phyloP scores from a whole-genome alignment of 2,113 vertebrate species.

The Misgurnus anguillicaudatus region DNA sequence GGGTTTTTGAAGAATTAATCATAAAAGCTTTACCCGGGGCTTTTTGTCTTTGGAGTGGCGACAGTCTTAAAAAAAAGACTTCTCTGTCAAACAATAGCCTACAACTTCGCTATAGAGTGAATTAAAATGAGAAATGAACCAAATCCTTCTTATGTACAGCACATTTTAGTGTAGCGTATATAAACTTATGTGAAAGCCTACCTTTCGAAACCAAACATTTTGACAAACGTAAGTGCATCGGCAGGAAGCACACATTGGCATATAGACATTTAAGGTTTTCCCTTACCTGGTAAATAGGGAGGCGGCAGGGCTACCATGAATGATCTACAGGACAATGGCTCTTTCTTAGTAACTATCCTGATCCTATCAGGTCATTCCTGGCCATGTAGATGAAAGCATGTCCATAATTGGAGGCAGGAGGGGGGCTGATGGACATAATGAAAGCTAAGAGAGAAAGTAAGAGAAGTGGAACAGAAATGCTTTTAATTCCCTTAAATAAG shows the following conservation, averaged over 20 bases:
- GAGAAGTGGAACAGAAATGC: constrained; percentile 65
- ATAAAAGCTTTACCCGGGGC: not conserved
- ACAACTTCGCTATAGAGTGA: not conserved
- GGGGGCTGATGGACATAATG: constrained; percentile 68
- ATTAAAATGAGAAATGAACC: constrained; percentile 22
- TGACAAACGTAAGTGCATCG: too few relatives aligned
- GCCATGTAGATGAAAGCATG: constrained; percentile 75
- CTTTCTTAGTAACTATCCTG: constrained; percentile 75
- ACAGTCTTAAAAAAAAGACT: constrained; percentile 25
- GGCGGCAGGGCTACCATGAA: constrained; percentile 33
- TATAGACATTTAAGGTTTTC: not conserved
- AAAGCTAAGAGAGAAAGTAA: constrained; percentile 65
- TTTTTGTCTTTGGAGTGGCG: constrained; percentile 50
- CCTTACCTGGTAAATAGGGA: constrained; percentile 33
- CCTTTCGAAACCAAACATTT: not conserved
- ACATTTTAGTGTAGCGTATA: constrained; percentile 3
- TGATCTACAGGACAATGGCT: constrained; percentile 66
- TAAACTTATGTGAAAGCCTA: not conserved
- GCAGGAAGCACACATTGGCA: not conserved
- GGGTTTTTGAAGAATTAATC: constrained; percentile 48
- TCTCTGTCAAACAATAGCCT: constrained; percentile 38
- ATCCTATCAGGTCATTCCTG: constrained; percentile 79
- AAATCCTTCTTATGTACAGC: constrained; percentile 43
- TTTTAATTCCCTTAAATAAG: constrained; percentile 76
- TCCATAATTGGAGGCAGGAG: constrained; percentile 72